These are phyloP conservation scores for Paralichthys olivaceus DNA, from an alignment of 2,113 vertebrate species.

Conservation along the genomic window DNA sequence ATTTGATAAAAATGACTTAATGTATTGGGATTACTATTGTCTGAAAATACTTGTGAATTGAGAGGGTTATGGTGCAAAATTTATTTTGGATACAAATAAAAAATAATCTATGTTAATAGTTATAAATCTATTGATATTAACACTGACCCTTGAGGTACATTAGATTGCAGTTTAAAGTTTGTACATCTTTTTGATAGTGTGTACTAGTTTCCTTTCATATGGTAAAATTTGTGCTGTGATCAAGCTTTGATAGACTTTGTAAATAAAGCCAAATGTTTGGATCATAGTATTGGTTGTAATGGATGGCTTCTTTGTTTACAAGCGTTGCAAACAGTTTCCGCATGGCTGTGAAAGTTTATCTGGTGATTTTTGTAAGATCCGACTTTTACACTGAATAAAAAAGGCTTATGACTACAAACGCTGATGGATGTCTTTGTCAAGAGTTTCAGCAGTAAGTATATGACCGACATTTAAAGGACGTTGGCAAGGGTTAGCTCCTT, in stretches of 20 bases:
- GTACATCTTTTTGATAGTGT: slow-evolving; percentile 97
- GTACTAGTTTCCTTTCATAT: slow-evolving; percentile 93
- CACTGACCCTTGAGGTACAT: slow-evolving; percentile 86
- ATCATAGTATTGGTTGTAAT: slow-evolving; percentile 87
- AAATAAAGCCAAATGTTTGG: slow-evolving; percentile 91
- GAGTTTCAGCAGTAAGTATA: not conserved
- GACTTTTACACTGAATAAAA: slow-evolving; percentile 99
- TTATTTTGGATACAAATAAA: slow-evolving; percentile 93
- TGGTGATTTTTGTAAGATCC: slow-evolving; percentile 93
- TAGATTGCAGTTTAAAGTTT: slow-evolving; percentile 89
- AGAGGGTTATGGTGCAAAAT: slow-evolving; percentile 89
- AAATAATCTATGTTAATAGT: slow-evolving; percentile 81
- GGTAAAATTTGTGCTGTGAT: slow-evolving; percentile 90
- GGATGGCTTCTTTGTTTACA: slow-evolving; percentile 81
- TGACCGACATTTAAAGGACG: too few species aligned
- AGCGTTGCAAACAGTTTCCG: slow-evolving; percentile 84
- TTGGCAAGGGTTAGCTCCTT: too few species aligned
- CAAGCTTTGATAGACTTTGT: slow-evolving; percentile 90
- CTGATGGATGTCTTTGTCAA: not conserved
- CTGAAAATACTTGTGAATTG: slow-evolving; percentile 89
- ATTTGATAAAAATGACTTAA: slow-evolving; percentile 93
- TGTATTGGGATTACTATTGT: slow-evolving; percentile 90
- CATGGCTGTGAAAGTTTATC: slow-evolving; percentile 97
- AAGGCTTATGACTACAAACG: slow-evolving; percentile 56
- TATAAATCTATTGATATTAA: slow-evolving; percentile 81